A percentile compares a stretch with the other conserved stretches of the same genome.
phyloP scores from a whole-genome alignment of 1,140 invertebrate genomes.

The Heterodera schachtii region DNA sequence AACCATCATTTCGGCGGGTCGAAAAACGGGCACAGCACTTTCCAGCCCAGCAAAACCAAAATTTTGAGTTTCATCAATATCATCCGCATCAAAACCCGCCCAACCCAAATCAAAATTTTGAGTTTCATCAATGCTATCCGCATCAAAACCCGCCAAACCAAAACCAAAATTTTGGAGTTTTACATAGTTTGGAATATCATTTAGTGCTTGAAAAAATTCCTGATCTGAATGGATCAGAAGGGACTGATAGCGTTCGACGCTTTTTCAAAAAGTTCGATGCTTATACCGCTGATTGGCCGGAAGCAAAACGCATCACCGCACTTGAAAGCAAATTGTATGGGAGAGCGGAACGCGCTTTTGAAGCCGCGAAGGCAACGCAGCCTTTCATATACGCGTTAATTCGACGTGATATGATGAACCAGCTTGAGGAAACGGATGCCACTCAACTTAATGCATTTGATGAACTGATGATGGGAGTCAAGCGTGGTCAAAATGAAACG shows the following conservation, averaged over 20 bases:
- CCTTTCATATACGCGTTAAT: background rate
- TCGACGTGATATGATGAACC: background rate
- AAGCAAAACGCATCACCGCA: background rate
- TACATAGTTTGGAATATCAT: background rate
- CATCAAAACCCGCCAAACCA: no score
- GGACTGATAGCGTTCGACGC: background rate
- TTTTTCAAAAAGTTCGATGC: conserved; percentile 23
- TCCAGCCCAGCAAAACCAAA: no score
- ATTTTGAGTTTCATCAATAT: no score
- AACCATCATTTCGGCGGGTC: no score
- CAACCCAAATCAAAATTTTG: no score
- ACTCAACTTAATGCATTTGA: conserved; percentile 3
- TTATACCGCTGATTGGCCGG: background rate
- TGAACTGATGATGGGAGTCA: background rate
- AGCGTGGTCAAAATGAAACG: background rate
- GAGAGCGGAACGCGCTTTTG: background rate
- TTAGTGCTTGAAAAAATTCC: conserved; percentile 12
- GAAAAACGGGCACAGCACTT: no score
- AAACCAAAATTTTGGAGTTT: background rate
- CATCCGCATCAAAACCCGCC: no score
- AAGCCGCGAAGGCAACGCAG: background rate
- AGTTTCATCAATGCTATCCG: no score
- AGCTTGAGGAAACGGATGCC: background rate
- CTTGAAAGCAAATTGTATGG: background rate
- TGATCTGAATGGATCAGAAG: background rate